These are phyloP conservation scores for Polia nebulosa DNA, from an alignment of 2,888 invertebrate species.

Conservation along the genomic window DNA sequence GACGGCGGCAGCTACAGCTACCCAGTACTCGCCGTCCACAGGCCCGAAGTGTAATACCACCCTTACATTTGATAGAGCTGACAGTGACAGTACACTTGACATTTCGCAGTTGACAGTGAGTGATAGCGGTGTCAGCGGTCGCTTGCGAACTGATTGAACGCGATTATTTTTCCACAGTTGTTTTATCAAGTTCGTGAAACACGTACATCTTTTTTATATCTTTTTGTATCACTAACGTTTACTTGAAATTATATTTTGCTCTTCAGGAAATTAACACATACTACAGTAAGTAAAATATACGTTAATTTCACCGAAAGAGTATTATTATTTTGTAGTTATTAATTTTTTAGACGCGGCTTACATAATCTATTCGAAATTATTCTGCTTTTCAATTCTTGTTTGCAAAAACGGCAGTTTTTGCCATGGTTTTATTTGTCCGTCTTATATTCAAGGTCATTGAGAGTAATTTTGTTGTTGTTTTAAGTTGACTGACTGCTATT, in stretches of 20 bases:
- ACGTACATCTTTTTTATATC: constrained; percentile 16
- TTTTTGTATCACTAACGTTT: constrained; percentile 11
- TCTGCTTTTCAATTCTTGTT: constrained; percentile 32
- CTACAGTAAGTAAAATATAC: constrained; percentile 41
- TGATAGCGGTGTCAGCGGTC: neutral
- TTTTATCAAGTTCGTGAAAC: constrained; percentile 16
- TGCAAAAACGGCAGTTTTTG: constrained; percentile 42
- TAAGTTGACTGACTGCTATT: constrained; percentile 46
- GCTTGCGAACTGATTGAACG: neutral
- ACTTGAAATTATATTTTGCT: constrained; percentile 11
- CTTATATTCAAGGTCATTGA: constrained; percentile 65
- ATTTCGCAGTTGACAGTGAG: neutral
- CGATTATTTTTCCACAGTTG: constrained; percentile 26
- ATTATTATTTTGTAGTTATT: neutral
- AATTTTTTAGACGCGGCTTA: constrained; percentile 39
- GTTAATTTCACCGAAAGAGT: neutral
- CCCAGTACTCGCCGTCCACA: too few species aligned
- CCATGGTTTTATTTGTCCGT: constrained; percentile 33
- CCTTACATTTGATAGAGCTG: constrained; percentile 13
- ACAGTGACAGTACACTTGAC: constrained; percentile 5
- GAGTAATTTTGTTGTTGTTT: constrained; percentile 50
- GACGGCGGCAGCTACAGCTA: too few species aligned
- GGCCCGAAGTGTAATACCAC: too few species aligned
- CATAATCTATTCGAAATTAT: constrained; percentile 64
- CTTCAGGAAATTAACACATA: constrained; percentile 15